Conservation (phyloP, 1,140 invertebrate genomes). For the Calycopis cecrops region DNA sequence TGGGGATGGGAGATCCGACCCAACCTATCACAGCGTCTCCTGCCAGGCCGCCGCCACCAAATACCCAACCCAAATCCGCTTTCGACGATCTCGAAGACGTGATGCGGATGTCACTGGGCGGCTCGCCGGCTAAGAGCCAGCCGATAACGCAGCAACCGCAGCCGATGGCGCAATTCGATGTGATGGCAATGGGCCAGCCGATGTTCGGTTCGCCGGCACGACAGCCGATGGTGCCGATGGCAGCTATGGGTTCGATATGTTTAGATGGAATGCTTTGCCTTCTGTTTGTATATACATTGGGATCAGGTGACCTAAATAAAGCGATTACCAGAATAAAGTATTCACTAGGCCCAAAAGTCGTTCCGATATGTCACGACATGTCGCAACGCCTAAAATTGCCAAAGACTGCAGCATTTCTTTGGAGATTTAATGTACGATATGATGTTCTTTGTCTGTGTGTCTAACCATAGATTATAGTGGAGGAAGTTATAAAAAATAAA, state of each 20-base stretch:
- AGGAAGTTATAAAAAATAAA: too few relatives aligned
- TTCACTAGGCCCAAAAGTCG: too few relatives aligned
- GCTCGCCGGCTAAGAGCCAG: conserved; percentile 76
- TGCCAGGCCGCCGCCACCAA: conserved; percentile 65
- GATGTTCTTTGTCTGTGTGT: too few relatives aligned
- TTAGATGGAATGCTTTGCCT: conserved; percentile 35
- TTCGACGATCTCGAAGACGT: conserved; percentile 84
- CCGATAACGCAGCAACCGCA: conserved; percentile 67
- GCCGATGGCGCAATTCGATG: conserved; percentile 52
- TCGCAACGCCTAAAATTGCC: too few relatives aligned
- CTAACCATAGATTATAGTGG: too few relatives aligned
- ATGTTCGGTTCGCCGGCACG: conserved; percentile 79
- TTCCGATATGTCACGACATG: too few relatives aligned
- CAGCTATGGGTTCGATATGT: conserved; percentile 67
- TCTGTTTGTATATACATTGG: conserved; percentile 16
- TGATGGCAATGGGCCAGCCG: conserved; percentile 50
- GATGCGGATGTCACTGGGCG: conserved; percentile 80
- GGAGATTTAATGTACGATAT: too few relatives aligned
- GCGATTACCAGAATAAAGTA: too few relatives aligned
- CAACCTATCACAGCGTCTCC: conserved; percentile 68
- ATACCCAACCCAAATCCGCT: conserved; percentile 76
- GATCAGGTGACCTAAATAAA: too few relatives aligned
- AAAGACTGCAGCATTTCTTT: too few relatives aligned
- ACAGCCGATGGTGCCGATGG: conserved; percentile 75
- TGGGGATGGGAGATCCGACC: conserved; percentile 71